A percentile compares a stretch with the other conserved stretches of the same genome.
Evolutionary conservation across 2,888 invertebrate species (phyloP).

Genomic region (Thelaira solivaga): DNA sequence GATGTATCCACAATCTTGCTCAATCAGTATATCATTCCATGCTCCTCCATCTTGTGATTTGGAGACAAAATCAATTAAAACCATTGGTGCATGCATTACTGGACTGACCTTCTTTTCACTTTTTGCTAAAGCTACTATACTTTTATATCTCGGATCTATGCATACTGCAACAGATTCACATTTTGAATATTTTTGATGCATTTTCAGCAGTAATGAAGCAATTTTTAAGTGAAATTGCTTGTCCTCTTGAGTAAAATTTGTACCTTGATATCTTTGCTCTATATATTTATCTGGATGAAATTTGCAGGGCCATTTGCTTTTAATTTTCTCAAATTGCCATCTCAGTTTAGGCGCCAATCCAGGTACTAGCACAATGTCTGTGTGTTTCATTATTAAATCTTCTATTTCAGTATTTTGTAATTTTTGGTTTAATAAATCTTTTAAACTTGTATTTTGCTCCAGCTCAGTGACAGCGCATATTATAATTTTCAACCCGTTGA

Average conservation of each 20-base stretch:
- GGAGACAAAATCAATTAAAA: conserved; percentile 91
- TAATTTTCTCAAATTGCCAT: conserved; percentile 81
- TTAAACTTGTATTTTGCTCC: neutral
- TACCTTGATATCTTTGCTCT: conserved; percentile 82
- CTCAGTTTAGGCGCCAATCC: conserved; percentile 81
- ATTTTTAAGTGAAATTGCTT: conserved; percentile 79
- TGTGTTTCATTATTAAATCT: conserved; percentile 70
- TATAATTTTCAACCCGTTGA: conserved; percentile 81
- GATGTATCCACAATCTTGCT: neutral
- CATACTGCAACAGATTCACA: conserved; percentile 80
- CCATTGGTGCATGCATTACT: conserved; percentile 89
- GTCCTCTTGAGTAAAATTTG: conserved; percentile 80
- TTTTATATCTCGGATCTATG: conserved; percentile 83
- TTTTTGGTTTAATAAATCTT: conserved; percentile 28
- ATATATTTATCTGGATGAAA: conserved; percentile 88
- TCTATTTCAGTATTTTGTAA: conserved; percentile 63
- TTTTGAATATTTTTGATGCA: conserved; percentile 67
- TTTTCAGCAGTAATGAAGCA: conserved; percentile 78
- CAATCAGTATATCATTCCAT: conserved; percentile 77
- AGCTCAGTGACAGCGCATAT: conserved; percentile 73
- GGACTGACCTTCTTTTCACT: conserved; percentile 81
- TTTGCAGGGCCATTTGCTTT: conserved; percentile 87
- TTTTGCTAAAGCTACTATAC: conserved; percentile 82
- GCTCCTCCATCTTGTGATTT: conserved; percentile 88
- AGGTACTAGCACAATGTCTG: conserved; percentile 81